Evolutionary conservation across 2,888 invertebrate genomes (phyloP), one percentile per base, ranked within the genome.

Genomic region (Callyntrura guangdongensis): DNA sequence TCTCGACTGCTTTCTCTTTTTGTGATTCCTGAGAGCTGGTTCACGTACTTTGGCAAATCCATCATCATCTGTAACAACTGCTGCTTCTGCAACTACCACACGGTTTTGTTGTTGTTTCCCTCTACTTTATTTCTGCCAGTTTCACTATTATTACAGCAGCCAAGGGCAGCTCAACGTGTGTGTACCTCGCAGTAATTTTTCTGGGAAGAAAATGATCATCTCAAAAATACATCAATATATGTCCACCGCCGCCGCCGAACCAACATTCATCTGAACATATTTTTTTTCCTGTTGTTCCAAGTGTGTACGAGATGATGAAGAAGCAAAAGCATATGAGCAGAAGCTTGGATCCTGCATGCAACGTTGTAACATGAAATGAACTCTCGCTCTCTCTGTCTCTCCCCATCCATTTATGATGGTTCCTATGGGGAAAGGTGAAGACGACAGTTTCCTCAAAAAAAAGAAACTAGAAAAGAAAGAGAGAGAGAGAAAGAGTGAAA

Each of bases 151-250:
- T 59, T 61, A 53, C 36, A 81, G 20, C 20, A 56, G 4, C n/a
- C 22, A 22, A 45, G 17, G 36, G 36, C 36, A 36, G 6, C 36
- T 36, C 36, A 36, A 36, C 36, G 36, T 36, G 36, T 36, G 36
- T 61, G 25, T 45, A 82, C 36, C 67, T 64, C 81, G 11, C 17
- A 17, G 27, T 49, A 72, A 53, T 86, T 64, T 59, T 67, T 85
- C 72, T 69, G 22, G 45, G 27, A 77, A 79, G 72, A 61, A 85
- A 85, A 86, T 81, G 74, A 86, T 90, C 90, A 86, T 90, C 90
- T 90, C 90, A 86, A 85, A 91, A 87, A 91, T 91, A 82, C 91
- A 91, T 91, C 91, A 91, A 91, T 91, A 91, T 69, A 87, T 74
- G 91, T 91, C 87, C 83, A 74, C 86, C 45, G 61, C 59, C 12